Evolutionary conservation across 2,888 invertebrate species (phyloP), one percentile per base, ranked within the genome.

Genomic region (Galeruca laticollis): DNA sequence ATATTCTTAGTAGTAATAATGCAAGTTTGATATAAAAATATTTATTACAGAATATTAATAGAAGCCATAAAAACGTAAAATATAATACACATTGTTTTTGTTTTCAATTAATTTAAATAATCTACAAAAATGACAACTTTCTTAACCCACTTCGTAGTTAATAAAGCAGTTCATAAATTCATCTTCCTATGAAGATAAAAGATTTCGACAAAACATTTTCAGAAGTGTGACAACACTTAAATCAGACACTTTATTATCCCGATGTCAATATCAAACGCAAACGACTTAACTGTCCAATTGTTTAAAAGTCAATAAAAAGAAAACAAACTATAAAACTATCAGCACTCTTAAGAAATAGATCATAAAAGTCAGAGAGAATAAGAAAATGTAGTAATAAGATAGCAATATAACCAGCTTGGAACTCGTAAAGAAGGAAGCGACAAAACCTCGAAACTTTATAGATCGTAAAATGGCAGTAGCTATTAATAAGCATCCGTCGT

Each of bases 401-500:
- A 75, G 75, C 72, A 75, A 74, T 74, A 78, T 72, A 73, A 76
- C 72, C 72, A 64, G 73, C 70, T 72, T 71, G 75, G 75, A 74
- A 67, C 75, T 77, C 78, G 75, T 80, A 81, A 80, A 79, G 77
- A 78, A 18, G 75, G 71, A 77, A 77, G 77, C 75, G 76, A 80
- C 80, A 81, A 79, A 81, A 80, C 81, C 80, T 78, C 78, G 82
- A 87, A 26, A 87, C 86, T 88, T 88, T 87, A 88, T 85, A 79
- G 84, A 81, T 87, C 87, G 87, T 88, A 88, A 88, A 88, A 86
- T 81, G 83, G 84, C 85, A 86, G 86, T 88, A 87, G 87, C 87
- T 87, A 87, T 88, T 88, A 88, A 88, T 88, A 88, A 88, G 86
- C 86, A 86, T 86, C 86, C 85, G 80, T 82, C 87, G 86, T 88